Evolutionary conservation across 2,113 vertebrate species (phyloP), one percentile per base, ranked within the genome.

Genomic region (Brachionichthys hirsutus): DNA sequence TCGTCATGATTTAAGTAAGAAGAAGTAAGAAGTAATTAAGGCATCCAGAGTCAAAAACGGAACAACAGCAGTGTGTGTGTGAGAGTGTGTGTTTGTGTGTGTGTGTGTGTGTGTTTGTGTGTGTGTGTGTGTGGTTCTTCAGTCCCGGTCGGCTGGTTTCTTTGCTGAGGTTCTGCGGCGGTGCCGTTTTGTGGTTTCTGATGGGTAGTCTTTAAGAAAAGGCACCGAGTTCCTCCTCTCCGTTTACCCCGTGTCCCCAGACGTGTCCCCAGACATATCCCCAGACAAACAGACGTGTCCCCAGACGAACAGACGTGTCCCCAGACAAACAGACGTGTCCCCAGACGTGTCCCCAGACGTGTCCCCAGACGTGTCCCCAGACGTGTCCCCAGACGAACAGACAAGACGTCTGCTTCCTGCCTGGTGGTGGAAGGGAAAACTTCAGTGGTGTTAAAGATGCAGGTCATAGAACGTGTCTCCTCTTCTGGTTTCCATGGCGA

Each of bases 151-250:
- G 74, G 82, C 80, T 85, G 74, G 47, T 83, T 60, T 40, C 34
- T 79, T 70, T 60, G 67, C 78, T 84, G 78, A 81, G 81, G 77
- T 88, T 80, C 57, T 77, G 70, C 55, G 70, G 80, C 18, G 78
- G 22, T 57, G 67, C 59, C 52, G 63, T 22, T 56, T 51, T 67
- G 68, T 73, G 62, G 50, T 76, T 84, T 78, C 51, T 64, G 42
- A 70, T 57, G 59, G 34, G 2, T 55, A 62, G 14, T 70, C 30
- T 42, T 15, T 51, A 20, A 44, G 61, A 78, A 52, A 88, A 87
- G 87, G 85, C 85, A 87, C 83, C 81, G 53, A 66, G 77, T 85
- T 81, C 82, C 62, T 82, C 67, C 76, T 78, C 70, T n/a, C n/a
- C n/a, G n/a, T n/a, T n/a, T n/a, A n/a, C n/a, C n/a, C n/a, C n/a